A percentile compares a stretch with the other conserved stretches of the same genome.
phyloP scores from a whole-genome alignment of 2,797 vertebrate species.

The Labroides dimidiatus region DNA sequence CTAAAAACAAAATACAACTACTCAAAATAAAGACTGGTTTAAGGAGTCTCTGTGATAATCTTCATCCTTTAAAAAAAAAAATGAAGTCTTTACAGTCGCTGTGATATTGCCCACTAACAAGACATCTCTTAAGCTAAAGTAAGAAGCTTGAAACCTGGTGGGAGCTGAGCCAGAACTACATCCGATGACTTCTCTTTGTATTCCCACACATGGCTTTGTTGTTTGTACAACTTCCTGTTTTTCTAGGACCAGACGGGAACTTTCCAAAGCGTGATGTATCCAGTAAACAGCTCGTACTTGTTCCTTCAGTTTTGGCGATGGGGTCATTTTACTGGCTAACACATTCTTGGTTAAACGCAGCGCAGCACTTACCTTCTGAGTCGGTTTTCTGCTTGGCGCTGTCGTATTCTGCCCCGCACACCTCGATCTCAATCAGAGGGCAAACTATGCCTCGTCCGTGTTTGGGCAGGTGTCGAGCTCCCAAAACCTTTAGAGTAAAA shows the following conservation, averaged over 20 bases:
- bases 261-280: constrained; percentile 22
- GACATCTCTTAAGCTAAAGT: neutral
- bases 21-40: no score
- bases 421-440: constrained; percentile 96
- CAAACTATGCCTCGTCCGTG: constrained; percentile 97
- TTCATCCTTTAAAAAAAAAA: no score
- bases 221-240: constrained; percentile 72
- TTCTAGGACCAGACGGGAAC: constrained; percentile 56
- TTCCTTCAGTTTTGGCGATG: constrained; percentile 18
- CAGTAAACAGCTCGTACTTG: constrained; percentile 38
- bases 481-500: constrained; percentile 86
- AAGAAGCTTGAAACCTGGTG: neutral
- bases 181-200: constrained; percentile 35
- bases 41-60: no score
- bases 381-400: constrained; percentile 95
- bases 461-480: constrained; percentile 96
- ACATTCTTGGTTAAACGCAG: neutral
- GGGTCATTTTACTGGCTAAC: neutral
- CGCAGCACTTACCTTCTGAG: constrained; percentile 88
- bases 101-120: neutral
- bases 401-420: constrained; percentile 96
- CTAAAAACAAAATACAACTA: no score
- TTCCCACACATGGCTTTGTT: constrained; percentile 45
- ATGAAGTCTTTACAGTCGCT: no score
- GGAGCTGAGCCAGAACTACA: neutral